Base-by-base conservation (phyloP, 2,797 vertebrate species). In the Macroramphosus scolopax region DNA sequence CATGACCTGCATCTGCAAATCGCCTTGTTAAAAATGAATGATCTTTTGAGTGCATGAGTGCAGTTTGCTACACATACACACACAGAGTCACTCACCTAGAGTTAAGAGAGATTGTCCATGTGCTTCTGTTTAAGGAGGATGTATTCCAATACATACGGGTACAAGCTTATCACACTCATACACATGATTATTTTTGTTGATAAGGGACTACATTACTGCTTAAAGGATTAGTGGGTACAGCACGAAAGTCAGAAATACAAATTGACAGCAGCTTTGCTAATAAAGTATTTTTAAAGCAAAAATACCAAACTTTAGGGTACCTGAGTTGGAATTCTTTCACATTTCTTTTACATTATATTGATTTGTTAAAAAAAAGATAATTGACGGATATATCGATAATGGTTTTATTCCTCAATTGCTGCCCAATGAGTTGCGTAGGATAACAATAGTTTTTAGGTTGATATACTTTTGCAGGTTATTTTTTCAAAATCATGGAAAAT, bases 1-100 rank as follows among this genome's bases (percentile, higher is more conserved):
- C 75, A 77, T 71, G 79, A 83, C 83, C 81, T 77, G 75, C 62
- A 77, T 83, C 53, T 80, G 56, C 68, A 68, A 77, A 72, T 39
- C 48, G 15, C 35, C 76, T 70, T 60, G 72, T 89, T 81, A 86
- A 89, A 87, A 79, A 86, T 88, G 47, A 81, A 89, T 81, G 73
- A 68, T 70, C 50, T 55, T 76, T 39, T 62, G 57, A 82, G 70
- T 59, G 72, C 67, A 72, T 68, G 13, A 77, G 65, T 75, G 67
- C 29, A 47, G 17, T 38, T 49, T 65, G 30, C 36, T 34, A 41
- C 46, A 36, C 62, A 62, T 44, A 8, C 7, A 30, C 11, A n/a
- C 20, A 32, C 25, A 44, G 3, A 43, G 13, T 33, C 49, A 6
- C 22, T 50, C 48, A 51, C 43, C 46, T 28, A 16, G 44, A 56